Percentiles rank a stretch among this genome's conserved stretches.
Conservation (phyloP, 30 jellyfish, hydroid and myxozoan genomes). For the Aurelia aurita complex sp. Pacific region DNA sequence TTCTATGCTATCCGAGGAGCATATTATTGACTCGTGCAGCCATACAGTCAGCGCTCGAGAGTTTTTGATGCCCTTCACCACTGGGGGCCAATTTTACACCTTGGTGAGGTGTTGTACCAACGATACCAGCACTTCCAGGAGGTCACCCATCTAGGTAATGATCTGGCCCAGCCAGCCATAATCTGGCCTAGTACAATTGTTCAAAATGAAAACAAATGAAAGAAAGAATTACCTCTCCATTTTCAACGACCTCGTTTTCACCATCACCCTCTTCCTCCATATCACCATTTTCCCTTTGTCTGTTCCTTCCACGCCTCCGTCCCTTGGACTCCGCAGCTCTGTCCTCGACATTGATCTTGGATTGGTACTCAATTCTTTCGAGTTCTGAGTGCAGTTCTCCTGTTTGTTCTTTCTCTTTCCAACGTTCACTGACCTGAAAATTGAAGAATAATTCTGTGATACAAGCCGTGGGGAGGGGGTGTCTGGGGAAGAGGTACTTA, state of each 20-base stretch:
- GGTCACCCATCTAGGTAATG: too few species aligned
- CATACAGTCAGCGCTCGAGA: too few species aligned
- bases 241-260: slow-evolving; percentile 9
- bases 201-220: background rate
- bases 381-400: slow-evolving; percentile 48
- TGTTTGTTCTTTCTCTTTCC: slow-evolving; percentile 42
- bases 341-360: slow-evolving; percentile 30
- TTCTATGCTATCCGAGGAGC: too few species aligned
- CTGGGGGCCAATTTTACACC: too few species aligned
- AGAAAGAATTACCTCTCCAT: slow-evolving; percentile 13
- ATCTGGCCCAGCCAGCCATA: too few species aligned
- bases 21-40: too few species aligned
- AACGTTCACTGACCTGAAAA: slow-evolving; percentile 57
- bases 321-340: slow-evolving; percentile 9
- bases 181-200: too few species aligned
- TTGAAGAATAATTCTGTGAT: background rate
- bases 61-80: too few species aligned
- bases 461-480: background rate
- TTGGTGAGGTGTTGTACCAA: too few species aligned
- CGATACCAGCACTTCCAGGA: too few species aligned
- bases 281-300: slow-evolving; percentile 19
- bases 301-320: slow-evolving; percentile 8
- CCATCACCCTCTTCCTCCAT: slow-evolving; percentile 17
- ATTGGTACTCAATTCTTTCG: slow-evolving; percentile 45
- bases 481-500: background rate